Base-by-base conservation (phyloP, 2,113 vertebrate species). In the Saccopteryx bilineata region DNA sequence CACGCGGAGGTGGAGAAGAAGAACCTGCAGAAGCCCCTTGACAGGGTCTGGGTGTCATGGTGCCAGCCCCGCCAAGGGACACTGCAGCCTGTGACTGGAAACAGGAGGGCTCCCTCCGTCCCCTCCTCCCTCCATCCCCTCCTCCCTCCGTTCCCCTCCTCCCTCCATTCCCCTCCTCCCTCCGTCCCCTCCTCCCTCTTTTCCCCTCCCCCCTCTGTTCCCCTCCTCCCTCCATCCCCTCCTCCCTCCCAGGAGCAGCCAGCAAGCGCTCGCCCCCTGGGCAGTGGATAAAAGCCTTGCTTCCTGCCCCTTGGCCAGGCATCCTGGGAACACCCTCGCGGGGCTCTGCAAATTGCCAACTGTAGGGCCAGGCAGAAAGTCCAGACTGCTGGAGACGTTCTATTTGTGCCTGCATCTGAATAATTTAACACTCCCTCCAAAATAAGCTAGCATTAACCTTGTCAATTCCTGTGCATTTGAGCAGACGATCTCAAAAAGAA, bases 351-450 rank as follows among this genome's bases (percentile, higher is more conserved):
- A 89, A 94, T 60, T 94, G 85, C 63, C 89, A 96, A n/a, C 54
- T 80, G 85, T 0, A 0, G 60, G 71, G 92, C 91, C 46, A 65
- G 56, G 80, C 88, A 87, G 94, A 84, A 96, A 97, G 60, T 91
- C 18, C 14, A 95, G 95, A 65, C 90, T 93, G 60, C 69, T 58
- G 68, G 86, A 98, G 93, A 97, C 95, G 31, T 81, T 98, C 96
- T 95, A 39, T 95, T 97, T 94, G 23, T 91, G 96, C 90, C 97
- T 96, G 50, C 0, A 0, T 87, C 97, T 98, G 97, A 98, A 98
- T 98, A 95, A 98, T 98, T 98, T 96, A 98, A 90, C 88, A 91
- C 74, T 85, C 94, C 76, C 90, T 97, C 95, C 95, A 95, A 96
- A 97, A 97, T 72, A 50, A 56, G 72, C 90, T 76, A n/a, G 95